phyloP scores from a whole-genome alignment of 2,888 invertebrate species.

The Tinea pellionella region DNA sequence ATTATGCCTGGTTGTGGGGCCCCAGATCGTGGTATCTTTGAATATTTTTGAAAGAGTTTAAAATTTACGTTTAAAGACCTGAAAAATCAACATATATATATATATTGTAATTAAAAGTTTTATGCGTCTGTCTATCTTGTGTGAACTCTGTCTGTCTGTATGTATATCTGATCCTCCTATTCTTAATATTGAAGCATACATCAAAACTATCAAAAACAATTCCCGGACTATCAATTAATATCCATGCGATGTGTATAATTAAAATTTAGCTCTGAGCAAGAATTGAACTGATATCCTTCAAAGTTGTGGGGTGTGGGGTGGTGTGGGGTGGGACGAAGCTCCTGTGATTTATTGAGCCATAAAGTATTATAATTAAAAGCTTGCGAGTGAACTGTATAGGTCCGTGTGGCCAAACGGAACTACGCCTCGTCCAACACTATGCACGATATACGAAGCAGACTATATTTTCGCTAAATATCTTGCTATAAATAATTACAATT shows the following conservation, averaged over 20 bases:
- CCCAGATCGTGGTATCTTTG: too few species aligned
- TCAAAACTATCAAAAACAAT: not conserved
- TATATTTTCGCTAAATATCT: not conserved
- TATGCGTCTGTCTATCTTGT: too few species aligned
- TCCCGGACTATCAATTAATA: not conserved
- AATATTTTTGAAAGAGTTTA: too few species aligned
- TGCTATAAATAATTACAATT: too few species aligned
- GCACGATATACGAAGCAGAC: not conserved
- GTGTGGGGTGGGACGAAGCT: slow-evolving; percentile 31
- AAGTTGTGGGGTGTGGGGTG: slow-evolving; percentile 31
- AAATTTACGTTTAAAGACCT: too few species aligned
- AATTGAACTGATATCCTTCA: slow-evolving; percentile 77
- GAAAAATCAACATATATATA: too few species aligned
- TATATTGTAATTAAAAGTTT: too few species aligned
- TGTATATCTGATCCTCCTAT: too few species aligned
- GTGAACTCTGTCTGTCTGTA: too few species aligned
- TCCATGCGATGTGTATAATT: not conserved
- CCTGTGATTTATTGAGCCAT: slow-evolving; percentile 80
- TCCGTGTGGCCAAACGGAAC: slow-evolving; percentile 33
- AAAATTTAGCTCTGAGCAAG: slow-evolving; percentile 40
- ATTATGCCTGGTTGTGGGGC: too few species aligned
- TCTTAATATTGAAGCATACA: too few species aligned
- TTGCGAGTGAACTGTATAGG: slow-evolving; percentile 31
- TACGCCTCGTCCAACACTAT: slow-evolving; percentile 32
- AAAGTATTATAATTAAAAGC: slow-evolving; percentile 85